phyloP scores from a whole-genome alignment of 2,888 invertebrate genomes.

The Heteropelma amictum region DNA sequence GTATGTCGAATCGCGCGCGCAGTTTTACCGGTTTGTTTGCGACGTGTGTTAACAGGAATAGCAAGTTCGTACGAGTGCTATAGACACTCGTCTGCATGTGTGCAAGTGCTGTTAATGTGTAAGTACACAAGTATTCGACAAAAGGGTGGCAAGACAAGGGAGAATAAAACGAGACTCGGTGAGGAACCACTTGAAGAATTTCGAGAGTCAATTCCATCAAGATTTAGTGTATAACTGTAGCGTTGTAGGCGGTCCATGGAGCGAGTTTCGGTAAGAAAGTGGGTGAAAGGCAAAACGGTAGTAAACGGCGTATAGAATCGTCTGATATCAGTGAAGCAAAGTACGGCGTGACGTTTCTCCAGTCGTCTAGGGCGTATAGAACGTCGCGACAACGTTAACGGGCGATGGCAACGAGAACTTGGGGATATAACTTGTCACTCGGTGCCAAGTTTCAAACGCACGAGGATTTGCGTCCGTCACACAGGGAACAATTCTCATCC shows the following conservation, averaged over 20 bases:
- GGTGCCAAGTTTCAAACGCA: constrained; percentile 49
- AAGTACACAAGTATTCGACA: background rate
- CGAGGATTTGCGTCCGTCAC: constrained; percentile 54
- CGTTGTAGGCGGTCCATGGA: background rate
- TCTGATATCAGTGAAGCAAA: constrained; percentile 42
- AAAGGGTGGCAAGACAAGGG: constrained; percentile 11
- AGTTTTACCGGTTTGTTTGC: too few species aligned
- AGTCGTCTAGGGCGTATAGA: constrained; percentile 11
- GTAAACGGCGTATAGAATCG: constrained; percentile 42
- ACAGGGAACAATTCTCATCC: constrained; percentile 21
- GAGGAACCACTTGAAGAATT: constrained; percentile 39
- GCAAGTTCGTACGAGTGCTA: constrained; percentile 13
- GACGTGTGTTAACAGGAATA: background rate
- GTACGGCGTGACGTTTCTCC: constrained; percentile 34
- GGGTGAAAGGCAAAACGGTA: constrained; percentile 28
- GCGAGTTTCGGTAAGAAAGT: background rate
- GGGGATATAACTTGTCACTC: constrained; percentile 53
- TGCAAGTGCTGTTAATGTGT: background rate
- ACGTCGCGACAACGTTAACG: constrained; percentile 20
- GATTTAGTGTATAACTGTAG: constrained; percentile 14
- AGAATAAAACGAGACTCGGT: constrained; percentile 1
- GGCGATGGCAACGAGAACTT: constrained; percentile 41
- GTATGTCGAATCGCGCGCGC: too few species aligned
- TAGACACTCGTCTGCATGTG: too few species aligned
- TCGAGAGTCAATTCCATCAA: constrained; percentile 47